A percentile compares a stretch with the other conserved stretches of the same genome.
These are phyloP conservation scores for Deladenus siricidicola DNA, from an alignment of 2,888 invertebrate genomes.

Conservation along the genomic window DNA sequence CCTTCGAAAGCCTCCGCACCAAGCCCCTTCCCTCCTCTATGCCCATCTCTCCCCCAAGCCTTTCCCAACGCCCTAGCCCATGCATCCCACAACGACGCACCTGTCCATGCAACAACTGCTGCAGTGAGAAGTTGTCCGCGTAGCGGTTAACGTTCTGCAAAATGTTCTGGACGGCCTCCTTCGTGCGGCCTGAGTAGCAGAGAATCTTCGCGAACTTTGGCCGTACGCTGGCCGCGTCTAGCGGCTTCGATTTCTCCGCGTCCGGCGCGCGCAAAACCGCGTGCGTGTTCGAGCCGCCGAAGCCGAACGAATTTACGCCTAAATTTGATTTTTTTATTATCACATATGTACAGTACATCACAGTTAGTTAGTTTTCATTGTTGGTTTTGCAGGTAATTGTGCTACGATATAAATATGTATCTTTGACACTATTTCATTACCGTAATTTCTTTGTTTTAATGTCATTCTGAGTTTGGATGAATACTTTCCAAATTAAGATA, in stretches of 20 bases:
- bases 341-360: too few relatives aligned
- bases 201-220: conserved; percentile 41
- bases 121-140: conserved; percentile 38
- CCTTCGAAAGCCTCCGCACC: too few relatives aligned
- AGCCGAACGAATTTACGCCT: conserved; percentile 87
- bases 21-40: background rate
- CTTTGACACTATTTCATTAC: background rate
- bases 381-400: background rate
- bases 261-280: conserved; percentile 67
- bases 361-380: too few relatives aligned
- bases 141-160: conserved; percentile 50
- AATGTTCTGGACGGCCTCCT: conserved; percentile 44
- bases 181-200: conserved; percentile 70
- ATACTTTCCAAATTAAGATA: too few relatives aligned
- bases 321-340: background rate
- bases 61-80: background rate
- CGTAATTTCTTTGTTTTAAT: background rate
- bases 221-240: conserved; percentile 30
- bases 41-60: background rate
- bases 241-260: background rate
- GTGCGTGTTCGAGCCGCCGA: conserved; percentile 92
- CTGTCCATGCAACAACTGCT: conserved; percentile 43
- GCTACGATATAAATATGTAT: too few relatives aligned
- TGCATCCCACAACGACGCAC: too few relatives aligned
- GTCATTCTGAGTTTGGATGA: too few relatives aligned